phyloP scores from a whole-genome alignment of 2,797 vertebrate genomes.

The Babyrousa celebensis region DNA sequence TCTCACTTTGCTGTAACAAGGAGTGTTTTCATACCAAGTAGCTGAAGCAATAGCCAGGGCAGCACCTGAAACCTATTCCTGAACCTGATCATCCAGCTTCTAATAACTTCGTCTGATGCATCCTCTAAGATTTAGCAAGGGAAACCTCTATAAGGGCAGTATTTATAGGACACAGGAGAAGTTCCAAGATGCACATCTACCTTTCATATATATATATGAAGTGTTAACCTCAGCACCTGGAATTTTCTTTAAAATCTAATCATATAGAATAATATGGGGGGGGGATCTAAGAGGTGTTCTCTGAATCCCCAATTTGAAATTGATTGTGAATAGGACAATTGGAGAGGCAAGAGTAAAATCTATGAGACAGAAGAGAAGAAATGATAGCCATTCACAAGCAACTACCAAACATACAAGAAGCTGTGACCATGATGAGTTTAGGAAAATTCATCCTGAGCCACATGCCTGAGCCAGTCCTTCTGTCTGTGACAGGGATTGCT shows the following conservation, averaged over 20 bases:
- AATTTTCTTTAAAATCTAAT: constrained; percentile 64
- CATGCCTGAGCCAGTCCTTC: background rate
- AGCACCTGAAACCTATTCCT: constrained; percentile 21
- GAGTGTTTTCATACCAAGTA: constrained; percentile 15
- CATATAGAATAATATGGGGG: background rate
- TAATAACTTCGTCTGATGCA: background rate
- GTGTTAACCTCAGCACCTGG: constrained; percentile 5
- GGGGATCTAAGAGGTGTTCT: background rate
- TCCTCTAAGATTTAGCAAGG: constrained; percentile 33
- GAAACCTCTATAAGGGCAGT: background rate
- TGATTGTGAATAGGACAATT: constrained; percentile 11
- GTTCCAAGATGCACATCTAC: constrained; percentile 17
- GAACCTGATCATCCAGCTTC: constrained; percentile 9
- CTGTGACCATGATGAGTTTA: constrained; percentile 49
- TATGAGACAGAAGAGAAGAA: constrained; percentile 30
- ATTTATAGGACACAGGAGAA: constrained; percentile 15
- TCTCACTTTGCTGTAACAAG: background rate
- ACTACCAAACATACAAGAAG: constrained; percentile 13
- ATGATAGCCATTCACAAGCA: constrained; percentile 43
- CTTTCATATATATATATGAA: constrained; percentile 7
- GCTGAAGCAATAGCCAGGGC: background rate
- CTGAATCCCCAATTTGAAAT: background rate
- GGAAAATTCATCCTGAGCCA: constrained; percentile 37
- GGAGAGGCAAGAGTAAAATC: constrained; percentile 1
- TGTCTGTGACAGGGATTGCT: background rate